A percentile compares a stretch with the other conserved stretches of the same genome.
phyloP scores from a whole-genome alignment of 1,140 invertebrate genomes.

The Steinernema khuongi region DNA sequence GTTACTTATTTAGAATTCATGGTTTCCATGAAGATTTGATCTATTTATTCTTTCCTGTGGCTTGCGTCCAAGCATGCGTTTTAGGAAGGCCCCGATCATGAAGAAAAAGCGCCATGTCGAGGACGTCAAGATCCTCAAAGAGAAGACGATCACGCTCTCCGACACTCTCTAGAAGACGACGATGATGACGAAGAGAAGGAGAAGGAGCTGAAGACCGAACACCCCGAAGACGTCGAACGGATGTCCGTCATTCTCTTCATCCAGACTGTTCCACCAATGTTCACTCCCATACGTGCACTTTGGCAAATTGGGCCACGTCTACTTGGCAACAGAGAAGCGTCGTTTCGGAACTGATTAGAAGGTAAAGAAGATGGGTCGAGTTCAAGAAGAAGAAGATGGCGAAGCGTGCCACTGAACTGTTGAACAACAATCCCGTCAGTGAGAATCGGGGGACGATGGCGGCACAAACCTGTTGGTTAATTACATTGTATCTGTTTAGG shows the following conservation, averaged over 20 bases:
- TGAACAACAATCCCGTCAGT: too few species aligned
- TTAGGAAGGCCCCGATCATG: background rate
- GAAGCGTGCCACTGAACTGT: too few species aligned
- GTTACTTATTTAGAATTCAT: background rate
- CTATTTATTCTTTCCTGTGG: background rate
- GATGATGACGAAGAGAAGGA: constrained; percentile 17
- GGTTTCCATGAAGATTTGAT: background rate
- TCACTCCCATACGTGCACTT: too few species aligned
- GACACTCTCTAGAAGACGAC: constrained; percentile 14
- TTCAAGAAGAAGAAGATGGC: too few species aligned
- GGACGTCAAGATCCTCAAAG: background rate
- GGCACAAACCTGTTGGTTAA: too few species aligned
- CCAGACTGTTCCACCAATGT: background rate
- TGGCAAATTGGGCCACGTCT: too few species aligned
- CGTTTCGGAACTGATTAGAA: too few species aligned
- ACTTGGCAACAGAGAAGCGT: too few species aligned
- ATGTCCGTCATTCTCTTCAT: constrained; percentile 28
- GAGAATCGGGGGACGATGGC: too few species aligned
- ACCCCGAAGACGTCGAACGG: constrained; percentile 24
- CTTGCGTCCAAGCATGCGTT: background rate
- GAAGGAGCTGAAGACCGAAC: background rate
- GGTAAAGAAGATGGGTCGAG: too few species aligned
- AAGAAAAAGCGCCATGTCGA: background rate
- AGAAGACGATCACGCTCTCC: constrained; percentile 5
- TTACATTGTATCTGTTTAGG: too few species aligned